Evolutionary conservation across 2,113 vertebrate genomes (phyloP).

Genomic region (sheep (Ovis aries)): ARS-UI_Ramb_v3.0 NC_056063.1:47635501-47636000

Average conservation of each 20-base stretch:
- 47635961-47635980: not conserved
- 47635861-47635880: not conserved
- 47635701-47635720: not conserved
- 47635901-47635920: not conserved
- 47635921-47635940: not conserved
- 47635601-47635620: not conserved
- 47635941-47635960: not conserved
- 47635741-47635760: not conserved
- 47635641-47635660: not conserved
- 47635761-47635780: not conserved
- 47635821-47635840: not conserved
- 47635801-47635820: not conserved
- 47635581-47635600: not conserved
- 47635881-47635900: not conserved
- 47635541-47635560: not conserved
- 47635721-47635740: not conserved
- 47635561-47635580: not conserved
- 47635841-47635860: not conserved
- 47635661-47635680: not conserved
- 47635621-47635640: not conserved
- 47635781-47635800: not conserved
- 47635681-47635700: not conserved
- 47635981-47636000: not conserved
- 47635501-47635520: not conserved
- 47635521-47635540: not conserved